A percentile compares a stretch with the other conserved stretches of the same genome.
phyloP scores from a whole-genome alignment of 2,113 vertebrate species.

The Progne subis region DNA sequence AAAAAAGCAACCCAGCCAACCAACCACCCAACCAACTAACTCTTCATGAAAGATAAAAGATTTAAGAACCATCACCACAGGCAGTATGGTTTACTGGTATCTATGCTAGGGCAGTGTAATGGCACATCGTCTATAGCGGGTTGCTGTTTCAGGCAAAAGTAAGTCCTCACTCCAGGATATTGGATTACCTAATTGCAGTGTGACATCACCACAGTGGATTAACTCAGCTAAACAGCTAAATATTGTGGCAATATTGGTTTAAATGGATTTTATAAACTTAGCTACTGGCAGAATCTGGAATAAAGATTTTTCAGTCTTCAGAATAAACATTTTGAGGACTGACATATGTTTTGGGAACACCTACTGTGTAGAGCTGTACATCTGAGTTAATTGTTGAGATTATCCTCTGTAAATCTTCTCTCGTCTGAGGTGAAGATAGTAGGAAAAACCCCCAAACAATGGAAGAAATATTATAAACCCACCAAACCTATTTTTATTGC shows the following conservation, averaged over 20 bases:
- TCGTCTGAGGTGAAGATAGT: background rate
- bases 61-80: background rate
- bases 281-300: background rate
- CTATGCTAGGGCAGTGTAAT: background rate
- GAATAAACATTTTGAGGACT: background rate
- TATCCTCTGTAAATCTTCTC: background rate
- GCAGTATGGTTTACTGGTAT: background rate
- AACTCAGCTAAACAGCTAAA: background rate
- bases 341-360: background rate
- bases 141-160: background rate
- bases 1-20: background rate
- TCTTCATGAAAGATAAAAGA: background rate
- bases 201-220: background rate
- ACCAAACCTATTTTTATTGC: background rate
- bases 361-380: background rate
- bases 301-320: background rate
- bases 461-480: background rate
- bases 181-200: background rate
- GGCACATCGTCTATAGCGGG: fast-evolving
- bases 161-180: background rate
- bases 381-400: background rate
- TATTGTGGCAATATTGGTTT: background rate
- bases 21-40: background rate
- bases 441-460: background rate
- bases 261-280: background rate